Base-by-base conservation (phyloP, 2,888 invertebrate genomes). In the Synanthedon myopaeformis region DNA sequence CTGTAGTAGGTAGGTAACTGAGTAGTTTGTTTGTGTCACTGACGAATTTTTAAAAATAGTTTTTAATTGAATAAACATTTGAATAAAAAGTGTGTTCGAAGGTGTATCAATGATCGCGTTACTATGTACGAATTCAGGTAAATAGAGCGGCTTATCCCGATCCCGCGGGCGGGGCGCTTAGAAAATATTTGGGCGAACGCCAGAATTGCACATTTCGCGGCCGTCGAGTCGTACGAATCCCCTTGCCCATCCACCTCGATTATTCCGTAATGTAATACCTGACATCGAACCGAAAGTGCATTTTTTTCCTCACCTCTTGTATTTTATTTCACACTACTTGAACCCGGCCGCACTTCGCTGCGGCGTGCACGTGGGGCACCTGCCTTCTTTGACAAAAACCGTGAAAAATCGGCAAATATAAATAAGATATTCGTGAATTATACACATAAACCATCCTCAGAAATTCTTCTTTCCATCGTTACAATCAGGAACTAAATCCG, bases 101-200 rank as follows among this genome's bases (percentile, higher is more conserved):
- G 35, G 10, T 35, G 35, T 35, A 35, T 35, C 35, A 35, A 35
- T 35, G 35, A 35, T 35, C 35, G 10, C 35, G 35, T 35, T 61
- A 57, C 50, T 69, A 67, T 78, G 76, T 76, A 72, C 74, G 74
- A 68, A 78, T 81, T 76, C 79, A 83, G 83, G 83, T 84, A 83
- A 82, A 83, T 75, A 79, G 79, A 73, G 76, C 79, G 71, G 78
- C 74, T 81, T 81, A 82, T 83, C 77, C 76, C 76, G 68, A 72
- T 71, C 69, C 72, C 71, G 73, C 71, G 73, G 72, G 70, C 66
- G 72, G 69, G 74, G 73, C 73, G 72, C 75, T 76, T 78, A 77
- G 79, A 82, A 84, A 82, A 77, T 80, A 78, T 81, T 85, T 86
- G 86, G 85, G 62, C 57, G 58, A 51, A 54, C 74, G 85, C 86